phyloP scores from a whole-genome alignment of 2,113 vertebrate species.

The Cynocephalus volans region DNA sequence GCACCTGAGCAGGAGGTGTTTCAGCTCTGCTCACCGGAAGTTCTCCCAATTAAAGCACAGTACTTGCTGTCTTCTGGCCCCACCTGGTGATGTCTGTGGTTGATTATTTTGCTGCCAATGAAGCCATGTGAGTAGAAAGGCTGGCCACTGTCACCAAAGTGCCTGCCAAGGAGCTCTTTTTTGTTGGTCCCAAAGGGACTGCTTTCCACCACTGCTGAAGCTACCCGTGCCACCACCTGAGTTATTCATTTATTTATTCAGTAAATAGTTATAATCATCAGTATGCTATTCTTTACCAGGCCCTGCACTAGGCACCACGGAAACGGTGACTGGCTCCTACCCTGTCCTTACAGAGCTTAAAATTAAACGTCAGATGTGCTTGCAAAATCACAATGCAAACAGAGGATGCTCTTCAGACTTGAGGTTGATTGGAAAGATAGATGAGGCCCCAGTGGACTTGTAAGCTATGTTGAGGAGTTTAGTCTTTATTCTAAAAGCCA shows the following conservation, averaged over 20 bases:
- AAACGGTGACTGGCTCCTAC: not conserved
- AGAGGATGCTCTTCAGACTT: not conserved
- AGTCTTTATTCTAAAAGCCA: conserved; percentile 53
- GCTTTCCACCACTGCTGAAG: not conserved
- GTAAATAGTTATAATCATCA: not conserved
- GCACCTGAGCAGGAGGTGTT: not conserved
- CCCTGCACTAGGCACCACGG: not conserved
- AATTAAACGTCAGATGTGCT: not conserved
- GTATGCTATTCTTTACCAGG: not conserved
- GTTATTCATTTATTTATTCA: not conserved
- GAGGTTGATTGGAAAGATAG: not conserved
- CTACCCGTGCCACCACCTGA: not conserved
- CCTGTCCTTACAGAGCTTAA: not conserved
- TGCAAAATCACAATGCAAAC: not conserved
- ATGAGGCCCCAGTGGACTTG: not conserved
- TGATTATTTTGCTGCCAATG: not conserved
- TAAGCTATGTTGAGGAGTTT: not conserved
- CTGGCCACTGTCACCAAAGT: not conserved
- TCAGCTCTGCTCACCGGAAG: not conserved
- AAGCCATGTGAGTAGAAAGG: not conserved
- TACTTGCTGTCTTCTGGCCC: accelerated
- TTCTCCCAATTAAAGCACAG: not conserved
- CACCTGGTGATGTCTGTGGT: not conserved
- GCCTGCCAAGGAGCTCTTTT: not conserved
- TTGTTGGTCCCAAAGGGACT: not conserved